These are phyloP conservation scores for Chrysolina haemoptera DNA, from an alignment of 2,888 invertebrate species.

Conservation along the genomic window DNA sequence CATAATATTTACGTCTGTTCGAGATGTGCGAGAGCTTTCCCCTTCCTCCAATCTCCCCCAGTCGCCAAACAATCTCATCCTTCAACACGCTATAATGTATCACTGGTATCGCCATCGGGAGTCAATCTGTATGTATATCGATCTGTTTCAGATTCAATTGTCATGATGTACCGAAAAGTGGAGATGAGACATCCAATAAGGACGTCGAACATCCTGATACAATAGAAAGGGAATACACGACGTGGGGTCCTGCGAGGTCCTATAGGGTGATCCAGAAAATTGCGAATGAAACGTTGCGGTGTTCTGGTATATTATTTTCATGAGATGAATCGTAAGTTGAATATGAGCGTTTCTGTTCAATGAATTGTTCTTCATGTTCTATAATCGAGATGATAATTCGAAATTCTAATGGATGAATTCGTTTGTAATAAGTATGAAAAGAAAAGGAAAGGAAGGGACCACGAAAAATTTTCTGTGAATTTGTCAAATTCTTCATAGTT, in stretches of 20 bases:
- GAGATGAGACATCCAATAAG: conserved; percentile 65
- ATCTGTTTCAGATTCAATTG: conserved; percentile 65
- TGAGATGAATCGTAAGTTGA: no score
- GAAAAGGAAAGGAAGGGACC: no score
- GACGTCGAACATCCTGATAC: conserved; percentile 58
- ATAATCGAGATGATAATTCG: no score
- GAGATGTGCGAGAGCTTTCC: conserved; percentile 43
- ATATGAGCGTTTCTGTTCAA: no score
- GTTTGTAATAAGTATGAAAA: no score
- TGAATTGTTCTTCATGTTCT: no score
- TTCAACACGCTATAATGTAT: conserved; percentile 51
- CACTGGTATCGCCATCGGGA: conserved; percentile 53
- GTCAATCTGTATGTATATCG: conserved; percentile 62
- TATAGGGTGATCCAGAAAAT: conserved; percentile 48
- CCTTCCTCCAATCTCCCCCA: conserved; percentile 27
- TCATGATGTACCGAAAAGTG: conserved; percentile 63
- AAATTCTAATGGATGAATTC: no score
- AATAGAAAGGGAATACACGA: conserved; percentile 51
- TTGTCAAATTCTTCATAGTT: no score
- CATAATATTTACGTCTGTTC: conserved; percentile 48
- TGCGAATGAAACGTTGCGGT: neutral
- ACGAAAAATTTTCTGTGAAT: no score
- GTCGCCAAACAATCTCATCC: conserved; percentile 41
- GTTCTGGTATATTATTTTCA: no score
- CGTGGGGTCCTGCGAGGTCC: conserved; percentile 47